These are phyloP conservation scores for Netta rufina DNA, from an alignment of 2,797 vertebrate species.

Conservation along the genomic window DNA sequence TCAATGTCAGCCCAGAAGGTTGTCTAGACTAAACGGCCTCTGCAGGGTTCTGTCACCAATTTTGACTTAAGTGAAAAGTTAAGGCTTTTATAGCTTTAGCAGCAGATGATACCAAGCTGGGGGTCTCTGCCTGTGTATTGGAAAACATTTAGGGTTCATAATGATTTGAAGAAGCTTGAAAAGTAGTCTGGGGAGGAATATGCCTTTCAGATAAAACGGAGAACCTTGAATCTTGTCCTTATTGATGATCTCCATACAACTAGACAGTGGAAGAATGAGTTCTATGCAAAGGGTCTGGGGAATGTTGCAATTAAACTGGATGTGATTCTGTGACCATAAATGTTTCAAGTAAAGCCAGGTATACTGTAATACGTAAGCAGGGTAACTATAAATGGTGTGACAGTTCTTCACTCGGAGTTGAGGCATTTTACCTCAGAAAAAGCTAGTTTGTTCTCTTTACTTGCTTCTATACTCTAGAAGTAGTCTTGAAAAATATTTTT, in stretches of 20 bases:
- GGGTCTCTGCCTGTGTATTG: neutral
- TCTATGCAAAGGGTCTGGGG: neutral
- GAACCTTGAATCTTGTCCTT: too few relatives aligned
- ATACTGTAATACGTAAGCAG: neutral
- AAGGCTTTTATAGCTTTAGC: neutral
- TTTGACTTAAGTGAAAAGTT: neutral
- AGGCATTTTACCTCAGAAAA: neutral
- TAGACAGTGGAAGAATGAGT: neutral
- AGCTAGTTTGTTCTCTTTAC: neutral
- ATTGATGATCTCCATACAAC: neutral
- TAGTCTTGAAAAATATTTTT: neutral
- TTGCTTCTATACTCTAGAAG: neutral
- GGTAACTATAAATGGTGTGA: rapidly evolving
- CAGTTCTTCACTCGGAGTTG: neutral
- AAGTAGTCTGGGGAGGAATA: neutral
- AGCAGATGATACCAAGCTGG: constrained; percentile 26
- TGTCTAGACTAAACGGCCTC: constrained; percentile 7
- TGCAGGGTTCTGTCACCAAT: constrained; percentile 43
- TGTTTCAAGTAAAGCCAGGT: neutral
- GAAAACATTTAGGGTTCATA: neutral
- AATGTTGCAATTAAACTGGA: neutral
- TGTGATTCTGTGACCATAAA: neutral
- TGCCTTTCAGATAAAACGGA: too few relatives aligned
- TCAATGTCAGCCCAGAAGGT: constrained; percentile 12
- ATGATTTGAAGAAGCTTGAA: neutral